Evolutionary conservation across 2,113 vertebrate species (phyloP).

Genomic region (Gallinago jamesoni): DNA sequence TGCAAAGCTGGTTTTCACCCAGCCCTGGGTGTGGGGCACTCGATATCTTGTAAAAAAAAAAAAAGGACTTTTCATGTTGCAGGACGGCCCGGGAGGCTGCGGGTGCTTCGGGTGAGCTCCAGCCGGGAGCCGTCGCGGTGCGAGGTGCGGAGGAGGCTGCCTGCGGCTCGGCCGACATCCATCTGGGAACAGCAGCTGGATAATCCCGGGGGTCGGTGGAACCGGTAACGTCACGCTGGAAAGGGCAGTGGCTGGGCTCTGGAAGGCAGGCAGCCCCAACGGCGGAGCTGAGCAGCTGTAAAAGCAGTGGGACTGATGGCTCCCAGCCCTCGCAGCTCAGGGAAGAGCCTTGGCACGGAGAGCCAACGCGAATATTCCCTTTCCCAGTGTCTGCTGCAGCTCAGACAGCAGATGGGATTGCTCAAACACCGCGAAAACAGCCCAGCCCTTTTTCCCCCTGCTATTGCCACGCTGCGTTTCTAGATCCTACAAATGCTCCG

Average conservation of each 20-base stretch:
- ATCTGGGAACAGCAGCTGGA: not conserved
- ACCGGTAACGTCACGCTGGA: not conserved
- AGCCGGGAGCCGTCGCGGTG: not conserved
- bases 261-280: not conserved
- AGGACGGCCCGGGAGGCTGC: accelerated
- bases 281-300: slow-evolving; percentile 51
- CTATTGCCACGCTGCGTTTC: not conserved
- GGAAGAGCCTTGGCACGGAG: slow-evolving; percentile 32
- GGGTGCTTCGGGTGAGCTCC: not conserved
- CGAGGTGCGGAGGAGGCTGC: not conserved
- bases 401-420: slow-evolving; percentile 68
- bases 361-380: slow-evolving; percentile 50
- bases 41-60: not conserved
- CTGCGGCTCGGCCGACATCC: not conserved
- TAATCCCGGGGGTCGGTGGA: not conserved
- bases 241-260: not conserved
- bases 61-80: not conserved
- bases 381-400: not conserved
- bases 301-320: not conserved
- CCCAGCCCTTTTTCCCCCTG: not conserved
- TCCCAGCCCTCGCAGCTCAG: not conserved
- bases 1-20: not conserved
- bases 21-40: not conserved
- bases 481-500: accelerated
- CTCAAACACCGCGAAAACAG: slow-evolving; percentile 2